Percentiles rank a stretch among this genome's conserved stretches.
These are phyloP conservation scores for Lasius platythorax DNA, from an alignment of 2,888 invertebrate genomes.

Conservation along the genomic window DNA sequence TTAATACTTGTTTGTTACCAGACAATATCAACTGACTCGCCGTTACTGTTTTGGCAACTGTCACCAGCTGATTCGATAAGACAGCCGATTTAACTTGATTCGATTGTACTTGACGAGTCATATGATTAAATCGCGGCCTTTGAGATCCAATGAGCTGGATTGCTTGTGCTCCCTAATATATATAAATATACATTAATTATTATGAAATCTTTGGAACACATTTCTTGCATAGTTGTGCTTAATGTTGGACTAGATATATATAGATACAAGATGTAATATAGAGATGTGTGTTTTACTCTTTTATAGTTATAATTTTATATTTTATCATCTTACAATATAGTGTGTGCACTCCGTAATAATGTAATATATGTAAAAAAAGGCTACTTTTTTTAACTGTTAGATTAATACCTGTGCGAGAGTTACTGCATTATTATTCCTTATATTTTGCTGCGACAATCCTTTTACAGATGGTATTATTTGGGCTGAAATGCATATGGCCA, in stretches of 20 bases:
- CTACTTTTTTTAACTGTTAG: conserved; percentile 2
- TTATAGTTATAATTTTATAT: background rate
- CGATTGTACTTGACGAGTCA: conserved; percentile 83
- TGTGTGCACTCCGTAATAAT: background rate
- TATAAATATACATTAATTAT: background rate
- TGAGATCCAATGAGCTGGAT: conserved; percentile 85
- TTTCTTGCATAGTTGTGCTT: background rate
- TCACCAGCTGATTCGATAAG: conserved; percentile 83
- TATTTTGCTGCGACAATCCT: conserved; percentile 83
- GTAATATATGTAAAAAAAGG: conserved; percentile 2
- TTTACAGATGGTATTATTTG: conserved; percentile 85
- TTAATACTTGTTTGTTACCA: conserved; percentile 84
- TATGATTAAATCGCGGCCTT: conserved; percentile 84
- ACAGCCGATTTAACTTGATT: conserved; percentile 83
- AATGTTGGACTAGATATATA: background rate
- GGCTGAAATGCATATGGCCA: conserved; percentile 75
- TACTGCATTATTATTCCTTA: conserved; percentile 83
- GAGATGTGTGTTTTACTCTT: background rate
- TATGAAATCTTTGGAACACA: background rate
- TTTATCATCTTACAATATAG: conserved; percentile 1
- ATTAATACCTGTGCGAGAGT: conserved; percentile 81
- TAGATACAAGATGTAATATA: background rate
- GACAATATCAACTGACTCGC: conserved; percentile 84
- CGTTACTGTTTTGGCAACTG: conserved; percentile 84
- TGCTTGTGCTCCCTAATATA: conserved; percentile 81